Conservation (phyloP, 1,140 invertebrate genomes). For the Trichoplusia ni region DNA sequence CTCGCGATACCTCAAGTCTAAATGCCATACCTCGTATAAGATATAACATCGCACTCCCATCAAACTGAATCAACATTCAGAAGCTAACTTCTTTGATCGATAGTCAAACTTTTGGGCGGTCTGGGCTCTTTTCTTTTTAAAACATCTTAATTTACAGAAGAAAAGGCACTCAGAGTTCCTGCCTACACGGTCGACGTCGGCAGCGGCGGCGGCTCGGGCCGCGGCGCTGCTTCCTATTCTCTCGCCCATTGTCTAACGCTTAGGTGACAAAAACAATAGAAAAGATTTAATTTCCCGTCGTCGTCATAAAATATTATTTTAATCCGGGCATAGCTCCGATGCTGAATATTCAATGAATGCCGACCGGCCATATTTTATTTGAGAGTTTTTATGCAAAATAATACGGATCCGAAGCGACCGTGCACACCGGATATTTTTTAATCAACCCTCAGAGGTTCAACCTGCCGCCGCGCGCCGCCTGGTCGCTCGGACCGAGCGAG, state of each 20-base stretch:
- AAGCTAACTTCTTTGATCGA: too few species aligned
- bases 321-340: constrained; percentile 41
- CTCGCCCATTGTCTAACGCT: constrained; percentile 21
- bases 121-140: constrained; percentile 20
- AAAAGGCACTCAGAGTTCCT: constrained; percentile 1
- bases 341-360: constrained; percentile 50
- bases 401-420: constrained; percentile 25
- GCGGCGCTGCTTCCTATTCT: not conserved
- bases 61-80: too few species aligned
- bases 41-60: too few species aligned
- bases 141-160: constrained; percentile 1
- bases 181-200: not conserved
- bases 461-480: not conserved
- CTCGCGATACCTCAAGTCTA: too few species aligned
- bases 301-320: constrained; percentile 52
- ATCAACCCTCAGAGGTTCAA: constrained; percentile 30
- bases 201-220: too few species aligned
- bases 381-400: constrained; percentile 45
- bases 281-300: constrained; percentile 59
- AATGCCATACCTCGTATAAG: too few species aligned
- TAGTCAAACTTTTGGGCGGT: constrained; percentile 19
- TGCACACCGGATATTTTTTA: constrained; percentile 41
- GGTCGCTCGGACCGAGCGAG: not conserved
- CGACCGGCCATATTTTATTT: constrained; percentile 44
- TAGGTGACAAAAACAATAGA: constrained; percentile 59